Evolutionary conservation across 2,797 vertebrate genomes (phyloP).

Genomic region (Gambusia yucatana): DNA sequence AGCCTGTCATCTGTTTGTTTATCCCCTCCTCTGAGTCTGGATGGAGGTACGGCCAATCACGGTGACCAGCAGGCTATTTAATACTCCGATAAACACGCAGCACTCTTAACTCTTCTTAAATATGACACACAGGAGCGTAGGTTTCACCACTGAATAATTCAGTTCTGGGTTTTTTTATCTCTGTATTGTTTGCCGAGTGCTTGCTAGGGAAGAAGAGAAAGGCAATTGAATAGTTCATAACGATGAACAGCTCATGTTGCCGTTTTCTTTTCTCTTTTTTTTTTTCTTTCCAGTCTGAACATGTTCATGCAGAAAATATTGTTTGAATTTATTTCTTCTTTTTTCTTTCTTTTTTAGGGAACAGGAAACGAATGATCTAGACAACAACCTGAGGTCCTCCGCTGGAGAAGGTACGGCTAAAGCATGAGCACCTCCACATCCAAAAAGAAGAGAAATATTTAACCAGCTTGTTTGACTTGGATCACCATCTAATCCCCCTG

Average conservation of each 20-base stretch:
- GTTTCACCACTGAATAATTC: slow-evolving; percentile 70
- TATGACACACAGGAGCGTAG: slow-evolving; percentile 36
- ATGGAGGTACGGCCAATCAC: neutral
- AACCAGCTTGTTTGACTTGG: slow-evolving; percentile 26
- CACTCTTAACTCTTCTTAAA: slow-evolving; percentile 46
- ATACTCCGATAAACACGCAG: slow-evolving; percentile 45
- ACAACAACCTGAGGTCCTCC: slow-evolving; percentile 59
- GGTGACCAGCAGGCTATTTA: slow-evolving; percentile 53
- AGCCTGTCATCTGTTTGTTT: slow-evolving; percentile 3
- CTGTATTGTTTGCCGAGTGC: slow-evolving; percentile 19
- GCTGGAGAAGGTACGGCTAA: slow-evolving; percentile 73
- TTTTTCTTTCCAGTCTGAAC: neutral
- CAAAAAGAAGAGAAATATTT: neutral
- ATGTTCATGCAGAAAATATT: neutral
- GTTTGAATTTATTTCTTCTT: slow-evolving; percentile 21
- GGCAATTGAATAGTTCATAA: slow-evolving; percentile 30
- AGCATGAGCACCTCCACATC: neutral
- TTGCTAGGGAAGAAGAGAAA: slow-evolving; percentile 30
- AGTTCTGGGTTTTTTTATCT: slow-evolving; percentile 35
- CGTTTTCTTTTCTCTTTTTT: neutral
- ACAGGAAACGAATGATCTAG: slow-evolving; percentile 74
- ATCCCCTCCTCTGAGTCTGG: slow-evolving; percentile 11
- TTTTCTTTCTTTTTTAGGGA: slow-evolving; percentile 60
- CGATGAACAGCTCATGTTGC: neutral
- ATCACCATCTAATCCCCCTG: slow-evolving; percentile 25